Conservation (phyloP, 2,888 invertebrate genomes). For the Phortica magna region DNA sequence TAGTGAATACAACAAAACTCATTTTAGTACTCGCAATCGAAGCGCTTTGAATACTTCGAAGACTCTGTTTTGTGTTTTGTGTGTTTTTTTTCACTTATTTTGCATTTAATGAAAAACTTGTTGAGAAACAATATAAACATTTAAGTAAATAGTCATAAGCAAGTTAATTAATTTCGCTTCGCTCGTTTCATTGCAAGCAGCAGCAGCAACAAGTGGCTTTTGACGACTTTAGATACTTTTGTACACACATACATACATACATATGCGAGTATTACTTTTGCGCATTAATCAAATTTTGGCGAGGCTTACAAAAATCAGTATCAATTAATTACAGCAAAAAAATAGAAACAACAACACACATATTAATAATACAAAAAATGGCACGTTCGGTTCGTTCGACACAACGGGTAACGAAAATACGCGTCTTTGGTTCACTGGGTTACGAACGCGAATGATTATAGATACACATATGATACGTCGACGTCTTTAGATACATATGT, state of each 20-base stretch:
- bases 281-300: constrained; percentile 55
- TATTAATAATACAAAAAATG: background rate
- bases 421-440: constrained; percentile 28
- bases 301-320: constrained; percentile 61
- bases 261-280: background rate
- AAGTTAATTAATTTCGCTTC: constrained; percentile 17
- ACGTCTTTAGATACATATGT: constrained; percentile 26
- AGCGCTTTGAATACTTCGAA: background rate
- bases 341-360: constrained; percentile 42
- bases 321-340: constrained; percentile 62
- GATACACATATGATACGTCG: constrained; percentile 3
- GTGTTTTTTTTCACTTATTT: constrained; percentile 32
- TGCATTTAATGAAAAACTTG: constrained; percentile 33
- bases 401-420: background rate
- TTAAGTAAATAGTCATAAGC: constrained; percentile 17
- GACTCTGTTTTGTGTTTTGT: constrained; percentile 21
- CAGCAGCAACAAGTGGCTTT: constrained; percentile 18
- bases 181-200: background rate
- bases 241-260: background rate
- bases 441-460: constrained; percentile 31
- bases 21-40: background rate
- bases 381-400: background rate
- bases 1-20: background rate
- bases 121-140: constrained; percentile 26
- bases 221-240: constrained; percentile 8